Conservation (phyloP, 1,140 invertebrate species). For the Halesus radiatus region DNA sequence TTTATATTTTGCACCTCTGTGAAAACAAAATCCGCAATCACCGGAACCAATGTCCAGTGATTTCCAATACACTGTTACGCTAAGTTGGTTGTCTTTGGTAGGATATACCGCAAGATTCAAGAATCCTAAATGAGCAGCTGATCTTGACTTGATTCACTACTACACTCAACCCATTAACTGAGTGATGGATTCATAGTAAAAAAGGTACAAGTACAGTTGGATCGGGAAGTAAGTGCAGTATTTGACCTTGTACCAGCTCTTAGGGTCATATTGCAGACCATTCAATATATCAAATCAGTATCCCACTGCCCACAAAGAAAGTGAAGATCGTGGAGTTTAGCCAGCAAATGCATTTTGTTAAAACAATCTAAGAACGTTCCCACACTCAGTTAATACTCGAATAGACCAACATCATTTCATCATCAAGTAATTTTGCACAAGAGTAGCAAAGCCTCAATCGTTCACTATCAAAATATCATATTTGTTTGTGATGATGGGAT, state of each 20-base stretch:
- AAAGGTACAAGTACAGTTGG: slow-evolving; percentile 36
- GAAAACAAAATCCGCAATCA: no score
- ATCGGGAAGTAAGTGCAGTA: slow-evolving; percentile 26
- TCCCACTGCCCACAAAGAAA: neutral
- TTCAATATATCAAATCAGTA: neutral
- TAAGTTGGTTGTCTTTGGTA: neutral
- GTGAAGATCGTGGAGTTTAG: neutral
- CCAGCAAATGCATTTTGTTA: neutral
- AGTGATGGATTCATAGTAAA: slow-evolving; percentile 32
- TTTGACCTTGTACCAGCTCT: slow-evolving; percentile 30
- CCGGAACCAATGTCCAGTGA: no score
- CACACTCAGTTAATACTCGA: slow-evolving; percentile 21
- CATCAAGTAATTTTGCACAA: neutral
- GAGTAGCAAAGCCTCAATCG: no score
- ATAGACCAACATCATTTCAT: neutral
- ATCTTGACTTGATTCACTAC: slow-evolving; percentile 10
- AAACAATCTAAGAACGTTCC: slow-evolving; percentile 8
- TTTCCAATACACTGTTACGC: no score
- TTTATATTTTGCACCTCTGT: no score
- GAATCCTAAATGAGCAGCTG: neutral
- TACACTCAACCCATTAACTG: slow-evolving; percentile 24
- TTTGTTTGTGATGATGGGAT: neutral
- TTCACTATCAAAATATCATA: neutral
- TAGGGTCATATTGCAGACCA: neutral
- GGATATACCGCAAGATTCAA: slow-evolving; percentile 5